Percentiles rank a stretch among this genome's conserved stretches.
Evolutionary conservation across 2,797 vertebrate genomes (phyloP).

Genomic region (Monodelphis domestica): DNA sequence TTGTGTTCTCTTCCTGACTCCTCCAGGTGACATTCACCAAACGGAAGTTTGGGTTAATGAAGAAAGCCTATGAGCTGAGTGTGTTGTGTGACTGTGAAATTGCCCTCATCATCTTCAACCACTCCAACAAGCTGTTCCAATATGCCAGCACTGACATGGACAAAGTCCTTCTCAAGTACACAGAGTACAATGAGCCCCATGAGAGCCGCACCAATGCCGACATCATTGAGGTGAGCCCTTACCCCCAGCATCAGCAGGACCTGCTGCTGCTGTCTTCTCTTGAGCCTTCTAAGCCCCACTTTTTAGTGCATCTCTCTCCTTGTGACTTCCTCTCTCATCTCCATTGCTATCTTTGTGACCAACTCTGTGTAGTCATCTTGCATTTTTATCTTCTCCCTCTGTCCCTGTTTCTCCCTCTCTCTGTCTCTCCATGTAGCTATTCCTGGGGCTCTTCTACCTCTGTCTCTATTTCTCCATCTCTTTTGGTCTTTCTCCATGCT

Average conservation of each 20-base stretch:
- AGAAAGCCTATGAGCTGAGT: slow-evolving; percentile 93
- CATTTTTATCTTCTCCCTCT: slow-evolving; percentile 70
- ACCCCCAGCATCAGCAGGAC: rapidly evolving
- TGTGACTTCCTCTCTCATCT: too few species aligned
- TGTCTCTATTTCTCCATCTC: background rate
- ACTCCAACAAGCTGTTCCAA: slow-evolving; percentile 98
- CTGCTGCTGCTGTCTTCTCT: background rate
- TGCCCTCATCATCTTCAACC: slow-evolving; percentile 99
- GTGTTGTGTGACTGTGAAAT: slow-evolving; percentile 97
- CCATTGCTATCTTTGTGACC: too few species aligned
- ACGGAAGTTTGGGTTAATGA: slow-evolving; percentile 94
- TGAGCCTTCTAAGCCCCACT: slow-evolving; percentile 43
- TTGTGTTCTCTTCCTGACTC: background rate
- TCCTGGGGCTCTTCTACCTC: background rate
- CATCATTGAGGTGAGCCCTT: slow-evolving; percentile 92
- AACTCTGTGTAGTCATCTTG: too few species aligned
- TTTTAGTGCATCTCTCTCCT: slow-evolving; percentile 50
- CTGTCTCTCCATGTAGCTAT: background rate
- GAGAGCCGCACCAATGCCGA: slow-evolving; percentile 97
- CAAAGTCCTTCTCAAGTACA: slow-evolving; percentile 95
- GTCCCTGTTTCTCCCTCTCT: slow-evolving; percentile 78
- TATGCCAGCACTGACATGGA: slow-evolving; percentile 96
- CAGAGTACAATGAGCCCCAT: slow-evolving; percentile 97
- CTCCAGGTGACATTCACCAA: slow-evolving; percentile 97
- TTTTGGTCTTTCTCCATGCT: background rate